These are phyloP conservation scores for Auanema sp. DNA, from an alignment of 2,888 invertebrate genomes.

Conservation along the genomic window DNA sequence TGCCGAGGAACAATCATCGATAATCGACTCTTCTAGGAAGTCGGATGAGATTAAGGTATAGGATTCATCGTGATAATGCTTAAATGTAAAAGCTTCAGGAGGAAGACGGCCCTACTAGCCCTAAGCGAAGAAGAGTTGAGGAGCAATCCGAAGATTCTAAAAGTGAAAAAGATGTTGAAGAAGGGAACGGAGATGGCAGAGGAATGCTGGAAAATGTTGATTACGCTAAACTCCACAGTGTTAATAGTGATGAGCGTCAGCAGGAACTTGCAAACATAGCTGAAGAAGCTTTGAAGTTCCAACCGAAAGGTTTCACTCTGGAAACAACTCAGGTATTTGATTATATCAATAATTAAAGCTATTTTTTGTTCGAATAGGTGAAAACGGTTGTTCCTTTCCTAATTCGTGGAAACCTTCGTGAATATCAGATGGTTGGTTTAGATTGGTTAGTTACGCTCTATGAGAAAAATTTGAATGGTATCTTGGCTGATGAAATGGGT, in stretches of 20 bases:
- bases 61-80: not conserved
- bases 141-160: conserved; percentile 1
- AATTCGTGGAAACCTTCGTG: conserved; percentile 83
- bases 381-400: conserved; percentile 90
- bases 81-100: not conserved
- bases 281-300: conserved; percentile 89
- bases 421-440: conserved; percentile 94
- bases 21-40: too few relatives aligned
- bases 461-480: conserved; percentile 90
- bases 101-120: not conserved
- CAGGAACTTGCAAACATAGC: conserved; percentile 57
- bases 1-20: too few relatives aligned
- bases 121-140: not conserved
- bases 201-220: conserved; percentile 44
- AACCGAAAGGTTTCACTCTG: conserved; percentile 95
- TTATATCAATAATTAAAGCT: too few relatives aligned
- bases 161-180: conserved; percentile 54
- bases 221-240: conserved; percentile 47
- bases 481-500: conserved; percentile 70
- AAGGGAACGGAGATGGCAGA: conserved; percentile 68
- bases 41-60: not conserved
- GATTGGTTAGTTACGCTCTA: conserved; percentile 97
- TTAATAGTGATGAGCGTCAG: conserved; percentile 50
- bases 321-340: conserved; percentile 83
- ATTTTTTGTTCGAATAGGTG: conserved; percentile 74